A percentile compares a stretch with the other conserved stretches of the same genome.
Evolutionary conservation across 2,888 invertebrate genomes (phyloP).

Genomic region (Alloplasta piceator): DNA sequence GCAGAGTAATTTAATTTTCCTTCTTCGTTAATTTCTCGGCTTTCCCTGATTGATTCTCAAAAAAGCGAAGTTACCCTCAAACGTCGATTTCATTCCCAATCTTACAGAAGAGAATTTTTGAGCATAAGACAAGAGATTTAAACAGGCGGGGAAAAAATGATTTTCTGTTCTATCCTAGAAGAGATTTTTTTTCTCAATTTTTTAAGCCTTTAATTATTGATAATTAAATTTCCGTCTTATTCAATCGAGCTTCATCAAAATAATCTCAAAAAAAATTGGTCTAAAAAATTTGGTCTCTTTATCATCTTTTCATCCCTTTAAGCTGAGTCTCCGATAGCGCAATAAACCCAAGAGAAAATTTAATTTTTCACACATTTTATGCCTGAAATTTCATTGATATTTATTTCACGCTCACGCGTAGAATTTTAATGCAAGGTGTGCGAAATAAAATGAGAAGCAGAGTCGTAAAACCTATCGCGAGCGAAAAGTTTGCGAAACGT

Average conservation of each 20-base stretch:
- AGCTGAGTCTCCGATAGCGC: slow-evolving; percentile 1
- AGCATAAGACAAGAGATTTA: too few species aligned
- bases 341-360: slow-evolving; percentile 39
- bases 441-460: background rate
- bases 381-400: slow-evolving; percentile 53
- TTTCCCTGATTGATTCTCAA: background rate
- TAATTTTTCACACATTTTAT: slow-evolving; percentile 14
- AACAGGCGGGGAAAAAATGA: too few species aligned
- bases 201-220: too few species aligned
- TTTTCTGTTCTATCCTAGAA: too few species aligned
- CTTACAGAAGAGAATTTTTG: too few species aligned
- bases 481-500: slow-evolving; percentile 43
- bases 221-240: slow-evolving; percentile 1
- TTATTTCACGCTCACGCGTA: slow-evolving; percentile 51
- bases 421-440: slow-evolving; percentile 52
- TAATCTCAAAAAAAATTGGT: background rate
- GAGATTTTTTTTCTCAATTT: too few species aligned
- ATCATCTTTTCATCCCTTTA: slow-evolving; percentile 23
- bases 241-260: slow-evolving; percentile 7
- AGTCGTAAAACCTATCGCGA: slow-evolving; percentile 33
- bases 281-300: too few species aligned
- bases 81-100: too few species aligned
- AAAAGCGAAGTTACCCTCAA: background rate
- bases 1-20: slow-evolving; percentile 11
- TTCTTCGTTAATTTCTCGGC: background rate